Percentiles rank a stretch among this genome's conserved stretches.
Evolutionary conservation across 2,888 invertebrate species (phyloP).

Genomic region (Megamerina dolium): DNA sequence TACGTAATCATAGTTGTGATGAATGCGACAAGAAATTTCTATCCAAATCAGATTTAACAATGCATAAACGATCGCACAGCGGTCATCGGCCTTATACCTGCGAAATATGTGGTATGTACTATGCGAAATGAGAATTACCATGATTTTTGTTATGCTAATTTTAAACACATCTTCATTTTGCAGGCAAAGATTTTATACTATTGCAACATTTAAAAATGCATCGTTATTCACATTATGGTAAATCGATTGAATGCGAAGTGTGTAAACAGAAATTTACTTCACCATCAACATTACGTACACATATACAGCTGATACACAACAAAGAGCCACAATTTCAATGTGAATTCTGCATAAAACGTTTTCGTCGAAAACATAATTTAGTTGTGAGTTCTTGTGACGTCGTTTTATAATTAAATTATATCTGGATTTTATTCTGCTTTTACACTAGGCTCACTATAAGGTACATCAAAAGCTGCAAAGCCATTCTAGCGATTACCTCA

Average conservation of each 20-base stretch:
- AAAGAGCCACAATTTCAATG: conserved; percentile 29
- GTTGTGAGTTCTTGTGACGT: conserved; percentile 17
- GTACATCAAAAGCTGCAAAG: conserved; percentile 21
- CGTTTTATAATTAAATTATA: background rate
- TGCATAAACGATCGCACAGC: conserved; percentile 30
- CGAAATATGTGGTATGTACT: conserved; percentile 31
- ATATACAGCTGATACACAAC: conserved; percentile 30
- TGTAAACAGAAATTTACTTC: conserved; percentile 33
- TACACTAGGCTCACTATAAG: conserved; percentile 28
- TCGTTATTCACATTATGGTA: conserved; percentile 30
- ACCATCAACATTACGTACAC: conserved; percentile 31
- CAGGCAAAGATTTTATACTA: conserved; percentile 31
- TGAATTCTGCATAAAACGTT: conserved; percentile 28
- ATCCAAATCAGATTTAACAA: conserved; percentile 29
- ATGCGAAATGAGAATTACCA: no score
- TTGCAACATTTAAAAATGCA: conserved; percentile 34
- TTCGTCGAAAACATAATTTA: conserved; percentile 36
- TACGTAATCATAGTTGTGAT: conserved; percentile 32
- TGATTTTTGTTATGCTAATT: background rate
- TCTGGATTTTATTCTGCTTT: conserved; percentile 7
- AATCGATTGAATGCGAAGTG: conserved; percentile 28
- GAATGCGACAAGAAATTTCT: conserved; percentile 31
- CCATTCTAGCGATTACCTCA: background rate
- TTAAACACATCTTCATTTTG: background rate
- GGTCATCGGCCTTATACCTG: conserved; percentile 33